These are phyloP conservation scores for Erythrolamprus reginae DNA, from an alignment of 2,113 vertebrate species.

Conservation along the genomic window DNA sequence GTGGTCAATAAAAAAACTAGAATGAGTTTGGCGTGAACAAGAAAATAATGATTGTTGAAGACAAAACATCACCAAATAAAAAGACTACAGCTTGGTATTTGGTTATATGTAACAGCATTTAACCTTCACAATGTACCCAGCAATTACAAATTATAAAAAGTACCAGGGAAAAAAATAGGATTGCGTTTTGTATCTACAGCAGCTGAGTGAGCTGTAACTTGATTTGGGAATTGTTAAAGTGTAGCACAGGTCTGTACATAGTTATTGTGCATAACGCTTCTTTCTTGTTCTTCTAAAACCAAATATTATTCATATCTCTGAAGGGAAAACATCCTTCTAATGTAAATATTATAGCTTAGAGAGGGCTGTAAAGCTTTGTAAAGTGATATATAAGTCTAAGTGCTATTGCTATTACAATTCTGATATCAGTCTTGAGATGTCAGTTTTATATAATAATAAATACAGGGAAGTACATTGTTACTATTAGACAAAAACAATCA, in stretches of 20 bases:
- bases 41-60: not conserved
- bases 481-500: not conserved
- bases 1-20: not conserved
- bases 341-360: not conserved
- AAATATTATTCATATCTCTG: not conserved
- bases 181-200: not conserved
- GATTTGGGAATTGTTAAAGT: not conserved
- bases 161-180: not conserved
- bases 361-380: too few species aligned
- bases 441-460: not conserved
- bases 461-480: not conserved
- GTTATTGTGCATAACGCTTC: not conserved
- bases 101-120: not conserved
- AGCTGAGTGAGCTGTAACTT: not conserved
- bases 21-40: not conserved
- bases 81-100: not conserved
- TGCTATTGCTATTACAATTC: not conserved
- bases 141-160: not conserved
- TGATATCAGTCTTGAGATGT: not conserved
- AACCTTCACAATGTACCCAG: not conserved
- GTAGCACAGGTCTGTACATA: not conserved
- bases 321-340: accelerated
- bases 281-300: not conserved
- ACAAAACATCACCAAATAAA: not conserved
- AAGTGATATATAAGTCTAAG: too few species aligned